Conservation (phyloP, 1,140 invertebrate species). For the Bursaphelenchus mucronatus region DNA sequence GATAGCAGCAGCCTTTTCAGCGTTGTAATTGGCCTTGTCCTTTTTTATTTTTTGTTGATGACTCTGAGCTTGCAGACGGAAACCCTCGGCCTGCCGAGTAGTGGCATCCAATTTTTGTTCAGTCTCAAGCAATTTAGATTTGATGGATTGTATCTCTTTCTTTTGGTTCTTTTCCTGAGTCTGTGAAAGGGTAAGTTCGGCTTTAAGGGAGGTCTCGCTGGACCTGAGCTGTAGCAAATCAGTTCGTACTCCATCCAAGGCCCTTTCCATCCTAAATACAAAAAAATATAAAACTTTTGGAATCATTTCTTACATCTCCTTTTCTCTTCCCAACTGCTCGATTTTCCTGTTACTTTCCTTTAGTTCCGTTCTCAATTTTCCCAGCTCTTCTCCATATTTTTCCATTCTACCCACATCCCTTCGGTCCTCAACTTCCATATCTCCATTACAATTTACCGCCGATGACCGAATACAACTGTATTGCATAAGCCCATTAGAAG, state of each 20-base stretch:
- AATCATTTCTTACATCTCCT: slow-evolving; percentile 7
- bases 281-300: neutral
- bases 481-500: too few species aligned
- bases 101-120: slow-evolving; percentile 3
- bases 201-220: neutral
- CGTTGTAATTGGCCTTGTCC: slow-evolving; percentile 4
- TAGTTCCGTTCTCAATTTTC: slow-evolving; percentile 4
- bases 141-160: neutral
- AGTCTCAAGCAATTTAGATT: neutral
- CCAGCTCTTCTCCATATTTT: slow-evolving; percentile 1
- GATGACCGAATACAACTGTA: too few species aligned
- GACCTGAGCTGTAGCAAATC: slow-evolving; percentile 4
- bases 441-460: too few species aligned
- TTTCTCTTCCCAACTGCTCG: neutral
- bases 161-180: slow-evolving; percentile 7
- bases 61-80: neutral
- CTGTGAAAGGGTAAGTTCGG: slow-evolving; percentile 9
- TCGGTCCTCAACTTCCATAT: neutral
- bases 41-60: neutral
- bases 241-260: neutral
- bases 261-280: slow-evolving; percentile 2
- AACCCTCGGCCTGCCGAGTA: slow-evolving; percentile 1
- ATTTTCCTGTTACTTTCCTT: neutral
- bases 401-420: neutral
- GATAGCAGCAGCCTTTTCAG: slow-evolving; percentile 1